Evolutionary conservation across 2,888 invertebrate genomes (phyloP).

Genomic region (Cryptus armator): DNA sequence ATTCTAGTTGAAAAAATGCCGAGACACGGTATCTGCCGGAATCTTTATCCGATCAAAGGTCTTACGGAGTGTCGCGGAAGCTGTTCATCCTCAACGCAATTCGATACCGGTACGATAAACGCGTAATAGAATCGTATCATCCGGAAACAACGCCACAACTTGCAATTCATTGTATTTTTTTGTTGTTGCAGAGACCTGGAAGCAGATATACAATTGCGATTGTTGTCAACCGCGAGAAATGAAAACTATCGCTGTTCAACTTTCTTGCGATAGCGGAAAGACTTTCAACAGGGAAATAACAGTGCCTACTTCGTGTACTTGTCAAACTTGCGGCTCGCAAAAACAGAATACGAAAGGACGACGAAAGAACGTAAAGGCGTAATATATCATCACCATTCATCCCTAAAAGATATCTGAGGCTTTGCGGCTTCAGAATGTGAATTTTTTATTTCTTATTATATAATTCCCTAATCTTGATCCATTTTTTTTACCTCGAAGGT

Average conservation of each 20-base stretch:
- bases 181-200: slow-evolving; percentile 76
- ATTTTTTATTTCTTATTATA: no score
- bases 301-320: slow-evolving; percentile 83
- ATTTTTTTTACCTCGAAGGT: no score
- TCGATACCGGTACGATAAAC: slow-evolving; percentile 87
- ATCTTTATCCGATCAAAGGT: slow-evolving; percentile 87
- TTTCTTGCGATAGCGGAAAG: slow-evolving; percentile 86
- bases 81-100: slow-evolving; percentile 90
- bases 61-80: slow-evolving; percentile 91
- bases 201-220: slow-evolving; percentile 79
- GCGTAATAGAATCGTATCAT: not conserved
- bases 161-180: slow-evolving; percentile 33
- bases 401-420: no score
- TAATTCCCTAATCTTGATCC: not conserved
- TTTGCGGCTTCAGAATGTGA: no score
- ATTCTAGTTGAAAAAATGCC: slow-evolving; percentile 86
- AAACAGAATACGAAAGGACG: slow-evolving; percentile 53
- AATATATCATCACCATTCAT: not conserved
- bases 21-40: slow-evolving; percentile 89
- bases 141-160: not conserved
- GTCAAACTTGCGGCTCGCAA: slow-evolving; percentile 77
- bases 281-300: slow-evolving; percentile 76
- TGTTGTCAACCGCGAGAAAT: slow-evolving; percentile 81
- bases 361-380: slow-evolving; percentile 15
- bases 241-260: slow-evolving; percentile 81